Conservation (phyloP, 23 tunicate species). For the Botrylloides violaceus region DNA sequence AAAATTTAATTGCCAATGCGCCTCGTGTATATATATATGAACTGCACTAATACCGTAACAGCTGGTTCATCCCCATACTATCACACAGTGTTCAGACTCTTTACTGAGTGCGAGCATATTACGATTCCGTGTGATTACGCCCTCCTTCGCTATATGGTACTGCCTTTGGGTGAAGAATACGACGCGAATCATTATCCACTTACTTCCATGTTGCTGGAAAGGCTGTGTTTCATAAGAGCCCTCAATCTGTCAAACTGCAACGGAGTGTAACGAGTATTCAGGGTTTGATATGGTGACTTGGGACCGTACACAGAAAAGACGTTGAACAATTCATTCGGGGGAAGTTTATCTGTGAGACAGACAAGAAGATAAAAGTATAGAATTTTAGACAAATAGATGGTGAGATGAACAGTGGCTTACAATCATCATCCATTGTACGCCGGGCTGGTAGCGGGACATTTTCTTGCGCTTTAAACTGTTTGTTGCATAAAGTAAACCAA, state of each 20-base stretch:
- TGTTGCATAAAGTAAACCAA: slow-evolving; percentile 80
- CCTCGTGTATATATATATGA: no score
- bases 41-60: no score
- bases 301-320: slow-evolving; percentile 20
- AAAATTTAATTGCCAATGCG: no score
- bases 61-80: no score
- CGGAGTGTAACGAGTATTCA: slow-evolving; percentile 21
- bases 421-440: neutral
- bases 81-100: no score
- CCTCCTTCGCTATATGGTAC: no score
- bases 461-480: slow-evolving; percentile 34
- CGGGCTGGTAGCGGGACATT: slow-evolving; percentile 24
- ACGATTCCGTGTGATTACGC: no score
- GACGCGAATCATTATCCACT: no score
- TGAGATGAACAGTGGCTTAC: neutral
- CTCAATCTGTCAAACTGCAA: slow-evolving; percentile 18
- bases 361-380: no score
- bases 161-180: no score
- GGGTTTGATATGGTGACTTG: neutral
- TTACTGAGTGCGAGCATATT: no score
- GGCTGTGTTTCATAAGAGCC: slow-evolving; percentile 18
- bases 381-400: no score
- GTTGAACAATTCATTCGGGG: slow-evolving; percentile 7
- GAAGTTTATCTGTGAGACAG: slow-evolving; percentile 14
- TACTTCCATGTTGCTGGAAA: slow-evolving; percentile 12